phyloP scores from a whole-genome alignment of 2,113 vertebrate species.

The Gobio gobio region DNA sequence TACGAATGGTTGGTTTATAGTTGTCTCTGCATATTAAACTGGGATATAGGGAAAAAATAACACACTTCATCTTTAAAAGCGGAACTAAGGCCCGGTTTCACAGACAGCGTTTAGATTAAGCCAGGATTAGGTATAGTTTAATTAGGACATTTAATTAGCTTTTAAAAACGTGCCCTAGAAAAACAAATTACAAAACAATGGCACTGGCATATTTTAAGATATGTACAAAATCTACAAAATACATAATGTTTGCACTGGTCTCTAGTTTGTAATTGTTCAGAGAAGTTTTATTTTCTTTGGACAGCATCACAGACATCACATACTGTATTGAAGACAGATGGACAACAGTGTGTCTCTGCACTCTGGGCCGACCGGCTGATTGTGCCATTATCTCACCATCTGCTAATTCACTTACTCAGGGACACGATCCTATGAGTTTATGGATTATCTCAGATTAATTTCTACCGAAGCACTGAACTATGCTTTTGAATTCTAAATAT shows the following conservation, averaged over 20 bases:
- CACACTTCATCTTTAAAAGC: neutral
- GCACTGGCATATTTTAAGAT: no score
- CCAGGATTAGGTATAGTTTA: no score
- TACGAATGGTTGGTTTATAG: neutral
- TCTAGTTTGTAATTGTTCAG: neutral
- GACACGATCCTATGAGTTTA: neutral
- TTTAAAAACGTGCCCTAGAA: no score
- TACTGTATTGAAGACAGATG: neutral
- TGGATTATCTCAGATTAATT: conserved; percentile 13
- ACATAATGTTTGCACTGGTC: neutral
- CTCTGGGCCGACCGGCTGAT: no score
- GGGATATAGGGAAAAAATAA: neutral
- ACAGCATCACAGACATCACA: neutral
- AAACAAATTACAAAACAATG: no score
- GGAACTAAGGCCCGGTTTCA: neutral
- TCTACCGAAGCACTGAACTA: neutral
- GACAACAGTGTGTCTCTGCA: neutral
- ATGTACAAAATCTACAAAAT: no score
- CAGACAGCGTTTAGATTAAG: no score
- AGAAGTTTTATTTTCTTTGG: neutral
- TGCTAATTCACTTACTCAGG: neutral
- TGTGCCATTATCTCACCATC: neutral
- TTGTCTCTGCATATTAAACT: neutral
- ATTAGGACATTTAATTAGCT: no score
- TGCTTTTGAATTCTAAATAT: neutral